These are phyloP conservation scores for Dioctria linearis DNA, from an alignment of 2,888 invertebrate species.

Conservation along the genomic window DNA sequence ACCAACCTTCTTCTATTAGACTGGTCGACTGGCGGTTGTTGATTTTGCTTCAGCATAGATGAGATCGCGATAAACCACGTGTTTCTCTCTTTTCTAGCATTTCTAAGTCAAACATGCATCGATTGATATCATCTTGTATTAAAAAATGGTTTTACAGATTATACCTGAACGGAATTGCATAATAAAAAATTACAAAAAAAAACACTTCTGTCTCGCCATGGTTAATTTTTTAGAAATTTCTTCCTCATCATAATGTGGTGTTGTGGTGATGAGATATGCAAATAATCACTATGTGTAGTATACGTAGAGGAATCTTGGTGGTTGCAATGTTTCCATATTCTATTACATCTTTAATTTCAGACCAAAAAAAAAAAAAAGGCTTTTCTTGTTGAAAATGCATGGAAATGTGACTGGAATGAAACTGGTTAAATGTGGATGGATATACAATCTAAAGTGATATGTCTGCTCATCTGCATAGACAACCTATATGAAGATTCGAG, in stretches of 20 bases:
- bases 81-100: not conserved
- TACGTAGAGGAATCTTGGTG: slow-evolving; percentile 29
- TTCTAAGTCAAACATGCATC: not conserved
- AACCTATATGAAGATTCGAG: not conserved
- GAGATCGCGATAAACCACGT: not conserved
- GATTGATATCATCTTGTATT: slow-evolving; percentile 3
- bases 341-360: slow-evolving; percentile 14
- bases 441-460: slow-evolving; percentile 1
- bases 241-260: slow-evolving; percentile 25
- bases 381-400: slow-evolving; percentile 6
- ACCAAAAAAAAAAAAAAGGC: slow-evolving; percentile 29
- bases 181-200: not conserved
- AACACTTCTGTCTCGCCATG: slow-evolving; percentile 16
- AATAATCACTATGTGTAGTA: not conserved
- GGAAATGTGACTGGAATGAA: slow-evolving; percentile 2
- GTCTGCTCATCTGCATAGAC: slow-evolving; percentile 27
- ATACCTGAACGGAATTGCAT: slow-evolving; percentile 4
- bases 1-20: too few relatives aligned
- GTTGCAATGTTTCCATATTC: slow-evolving; percentile 37
- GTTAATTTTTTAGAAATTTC: slow-evolving; percentile 24
- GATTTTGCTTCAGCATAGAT: not conserved
- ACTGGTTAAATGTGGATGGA: slow-evolving; percentile 31
- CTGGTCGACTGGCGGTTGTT: too few relatives aligned
- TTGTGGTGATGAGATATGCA: slow-evolving; percentile 27
- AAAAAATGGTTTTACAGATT: too few relatives aligned